Base-by-base conservation (phyloP, 2,888 invertebrate species). In the Chrysolina oricalcia region DNA sequence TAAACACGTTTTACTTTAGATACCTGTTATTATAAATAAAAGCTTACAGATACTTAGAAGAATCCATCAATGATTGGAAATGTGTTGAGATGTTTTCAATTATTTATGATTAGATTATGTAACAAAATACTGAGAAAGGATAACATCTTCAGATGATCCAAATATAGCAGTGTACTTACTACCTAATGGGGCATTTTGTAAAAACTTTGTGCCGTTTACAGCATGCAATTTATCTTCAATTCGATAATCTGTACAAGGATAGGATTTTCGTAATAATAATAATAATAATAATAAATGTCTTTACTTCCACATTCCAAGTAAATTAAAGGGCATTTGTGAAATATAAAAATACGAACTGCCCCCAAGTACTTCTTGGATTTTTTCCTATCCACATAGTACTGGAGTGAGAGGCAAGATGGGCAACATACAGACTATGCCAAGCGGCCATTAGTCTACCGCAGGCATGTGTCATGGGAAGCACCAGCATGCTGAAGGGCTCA, bases 1-100 rank as follows among this genome's bases (percentile, higher is more conserved):
- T 59, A 23, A 27, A 59, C 59, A 59, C 35, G 59, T 59, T 59
- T 59, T 59, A 59, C 23, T 59, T n/a, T 19, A 59, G n/a, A 59
- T 59, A 59, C 59, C 35, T 35, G 35, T 35, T 59, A 59, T 59
- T 59, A 53, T 21, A 53, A n/a, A n/a, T n/a, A n/a, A n/a, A 6
- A 53, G 19, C 21, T 53, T 53, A n/a, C 59, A 35, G 27, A 15
- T 27, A 59, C 27, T 8, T 59, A 19, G 11, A 53, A 0, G n/a
- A 6, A 50, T 27, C 27, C 59, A 19, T 59, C 59, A 27, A n/a
- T 35, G 27, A 59, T 59, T 59, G 23, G 35, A 27, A 35, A 59
- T n/a, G 59, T 59, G 13, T 27, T 15, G 13, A 59, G 59, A 59
- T 15, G 59, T n/a, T 27, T 59, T 59, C 17, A 59, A 59, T 59